phyloP scores from a whole-genome alignment of 2,797 vertebrate species.

The Allochrocebus solatus region DNA sequence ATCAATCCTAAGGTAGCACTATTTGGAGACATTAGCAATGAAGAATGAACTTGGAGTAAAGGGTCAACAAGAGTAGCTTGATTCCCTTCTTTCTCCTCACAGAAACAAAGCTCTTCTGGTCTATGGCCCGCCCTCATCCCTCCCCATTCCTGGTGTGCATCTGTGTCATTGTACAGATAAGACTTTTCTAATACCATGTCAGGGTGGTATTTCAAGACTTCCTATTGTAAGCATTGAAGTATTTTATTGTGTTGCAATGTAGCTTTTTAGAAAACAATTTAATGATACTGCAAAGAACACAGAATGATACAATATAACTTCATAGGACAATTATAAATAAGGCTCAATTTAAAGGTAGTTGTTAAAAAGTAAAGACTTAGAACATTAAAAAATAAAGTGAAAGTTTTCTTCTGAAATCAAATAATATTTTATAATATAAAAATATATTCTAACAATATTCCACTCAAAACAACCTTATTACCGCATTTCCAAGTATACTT shows the following conservation, averaged over 20 bases:
- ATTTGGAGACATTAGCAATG: not conserved
- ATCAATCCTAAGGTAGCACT: not conserved
- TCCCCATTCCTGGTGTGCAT: not conserved
- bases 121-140: fast-evolving
- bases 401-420: conserved; percentile 27
- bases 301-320: not conserved
- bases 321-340: not conserved
- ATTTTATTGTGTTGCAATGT: not conserved
- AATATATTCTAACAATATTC: not conserved
- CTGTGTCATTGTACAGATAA: not conserved
- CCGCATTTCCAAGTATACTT: not conserved
- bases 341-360: conserved; percentile 6
- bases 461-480: conserved; percentile 14
- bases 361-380: not conserved
- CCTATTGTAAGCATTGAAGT: not conserved
- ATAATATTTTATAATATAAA: not conserved
- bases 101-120: not conserved
- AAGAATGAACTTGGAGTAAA: not conserved
- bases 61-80: not conserved
- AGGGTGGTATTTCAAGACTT: not conserved
- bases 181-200: not conserved
- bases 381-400: conserved; percentile 2
- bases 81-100: not conserved
- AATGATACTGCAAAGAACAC: not conserved
- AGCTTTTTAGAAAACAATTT: conserved; percentile 36